Conservation (phyloP, 2,888 invertebrate species). For the Patella depressa region DNA sequence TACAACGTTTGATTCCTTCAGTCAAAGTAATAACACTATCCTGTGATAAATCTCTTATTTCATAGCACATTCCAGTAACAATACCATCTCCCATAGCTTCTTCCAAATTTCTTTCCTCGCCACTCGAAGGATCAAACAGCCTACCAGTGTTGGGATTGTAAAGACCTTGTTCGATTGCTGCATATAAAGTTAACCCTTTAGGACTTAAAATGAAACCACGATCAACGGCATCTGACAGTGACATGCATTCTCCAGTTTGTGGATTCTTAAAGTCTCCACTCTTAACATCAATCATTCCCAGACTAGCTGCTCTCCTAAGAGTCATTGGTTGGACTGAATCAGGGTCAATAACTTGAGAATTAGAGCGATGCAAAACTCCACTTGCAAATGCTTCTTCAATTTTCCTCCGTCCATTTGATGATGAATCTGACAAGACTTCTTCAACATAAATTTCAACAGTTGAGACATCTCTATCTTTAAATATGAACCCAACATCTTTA, state of each 20-base stretch:
- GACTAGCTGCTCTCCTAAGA: conserved; percentile 63
- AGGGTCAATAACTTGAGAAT: conserved; percentile 64
- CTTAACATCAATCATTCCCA: conserved; percentile 73
- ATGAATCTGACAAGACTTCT: conserved; percentile 54
- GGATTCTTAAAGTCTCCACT: conserved; percentile 64
- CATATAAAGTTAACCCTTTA: conserved; percentile 59
- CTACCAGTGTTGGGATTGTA: conserved; percentile 70
- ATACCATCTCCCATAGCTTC: conserved; percentile 67
- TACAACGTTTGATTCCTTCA: conserved; percentile 75
- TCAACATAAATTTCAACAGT: conserved; percentile 59
- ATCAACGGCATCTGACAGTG: conserved; percentile 56
- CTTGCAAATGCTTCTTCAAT: conserved; percentile 60
- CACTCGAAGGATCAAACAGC: conserved; percentile 60
- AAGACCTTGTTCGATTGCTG: conserved; percentile 68
- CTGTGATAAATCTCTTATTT: conserved; percentile 55
- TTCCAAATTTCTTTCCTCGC: conserved; percentile 64
- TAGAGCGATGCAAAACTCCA: conserved; percentile 58
- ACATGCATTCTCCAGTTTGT: conserved; percentile 60
- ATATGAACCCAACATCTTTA: conserved; percentile 39
- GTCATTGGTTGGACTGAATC: conserved; percentile 62
- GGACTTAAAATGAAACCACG: conserved; percentile 63
- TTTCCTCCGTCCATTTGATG: conserved; percentile 47
- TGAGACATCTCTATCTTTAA: conserved; percentile 36
- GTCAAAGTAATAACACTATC: conserved; percentile 78
- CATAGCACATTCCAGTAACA: conserved; percentile 53